Evolutionary conservation across 2,888 invertebrate genomes (phyloP), one percentile per base, ranked within the genome.

Genomic region (Scelioninae gen. 2): DNA sequence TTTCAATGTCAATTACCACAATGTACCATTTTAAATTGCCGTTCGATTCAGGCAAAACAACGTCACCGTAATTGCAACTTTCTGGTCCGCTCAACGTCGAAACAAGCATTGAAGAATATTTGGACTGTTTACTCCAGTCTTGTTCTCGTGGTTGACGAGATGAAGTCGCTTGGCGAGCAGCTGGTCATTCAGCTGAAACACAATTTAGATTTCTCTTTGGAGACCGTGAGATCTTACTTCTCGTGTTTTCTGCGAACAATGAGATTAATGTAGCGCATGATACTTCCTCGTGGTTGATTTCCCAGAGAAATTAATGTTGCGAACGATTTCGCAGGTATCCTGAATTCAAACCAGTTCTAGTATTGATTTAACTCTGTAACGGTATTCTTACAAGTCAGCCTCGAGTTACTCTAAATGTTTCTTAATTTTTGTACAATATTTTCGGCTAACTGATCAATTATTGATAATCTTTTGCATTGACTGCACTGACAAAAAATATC

Each of bases 231-330:
- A 60, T 71, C 52, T 71, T 76, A 60, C 65, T 72, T 67, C 58
- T 61, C 53, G 58, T 37, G 63, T 74, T 76, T 77, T 76, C 76
- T 60, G 41, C 57, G 74, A 77, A 77, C 68, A 55, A 67, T 68
- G 58, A 55, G 73, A 76, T 76, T 73, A 75, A 76, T 76, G 71
- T 74, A 73, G 72, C 67, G 72, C 76, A 61, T 73, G 60, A 61
- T 74, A 63, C 48, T 77, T 74, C 58, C 70, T 52, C 33, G 46
- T 68, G 61, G 63, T 46, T 35, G 73, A 43, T 78, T 73, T 57
- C 69, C 74, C 77, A 78, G 57, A 35, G 74, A 74, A 76, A 77
- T 79, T 78, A 77, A 76, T 75, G 78, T 77, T 67, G 76, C 78
- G 70, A 70, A 39, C 67, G 43, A 68, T 75, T 68, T 64, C 67